These are phyloP conservation scores for Phocides pigmalion DNA, from an alignment of 1,140 invertebrate species.

Conservation along the genomic window DNA sequence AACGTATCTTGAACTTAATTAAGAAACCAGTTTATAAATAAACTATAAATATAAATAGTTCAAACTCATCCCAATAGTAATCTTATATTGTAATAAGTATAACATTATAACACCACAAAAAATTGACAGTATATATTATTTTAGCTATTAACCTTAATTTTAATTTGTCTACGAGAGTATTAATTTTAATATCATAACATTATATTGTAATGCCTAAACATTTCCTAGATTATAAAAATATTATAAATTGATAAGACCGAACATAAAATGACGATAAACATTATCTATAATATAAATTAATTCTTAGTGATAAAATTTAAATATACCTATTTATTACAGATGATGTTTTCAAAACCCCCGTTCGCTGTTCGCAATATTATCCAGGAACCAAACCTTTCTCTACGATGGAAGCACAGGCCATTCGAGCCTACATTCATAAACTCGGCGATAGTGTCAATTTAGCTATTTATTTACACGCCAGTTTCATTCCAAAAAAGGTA, in stretches of 20 bases:
- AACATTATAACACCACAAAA: too few relatives aligned
- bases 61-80: too few relatives aligned
- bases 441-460: constrained; percentile 57
- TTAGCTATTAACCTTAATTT: too few relatives aligned
- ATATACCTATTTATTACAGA: constrained; percentile 49
- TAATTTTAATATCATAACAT: too few relatives aligned
- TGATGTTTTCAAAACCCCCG: constrained; percentile 64
- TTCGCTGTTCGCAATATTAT: constrained; percentile 63
- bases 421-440: constrained; percentile 60
- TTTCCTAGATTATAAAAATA: constrained; percentile 12
- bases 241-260: not conserved
- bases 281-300: constrained; percentile 4
- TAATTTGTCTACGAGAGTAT: too few relatives aligned
- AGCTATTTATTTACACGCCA: constrained; percentile 72
- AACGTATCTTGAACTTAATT: too few relatives aligned
- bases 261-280: constrained; percentile 15
- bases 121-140: too few relatives aligned
- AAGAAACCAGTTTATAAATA: too few relatives aligned
- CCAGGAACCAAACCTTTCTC: constrained; percentile 67
- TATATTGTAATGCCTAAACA: not conserved
- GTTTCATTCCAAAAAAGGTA: constrained; percentile 71
- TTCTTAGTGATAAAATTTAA: constrained; percentile 6
- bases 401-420: constrained; percentile 59
- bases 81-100: too few relatives aligned
- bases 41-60: too few relatives aligned